A percentile compares a stretch with the other conserved stretches of the same genome.
Conservation (phyloP, 1,140 invertebrate species). For the Berghia stephanieae region DNA sequence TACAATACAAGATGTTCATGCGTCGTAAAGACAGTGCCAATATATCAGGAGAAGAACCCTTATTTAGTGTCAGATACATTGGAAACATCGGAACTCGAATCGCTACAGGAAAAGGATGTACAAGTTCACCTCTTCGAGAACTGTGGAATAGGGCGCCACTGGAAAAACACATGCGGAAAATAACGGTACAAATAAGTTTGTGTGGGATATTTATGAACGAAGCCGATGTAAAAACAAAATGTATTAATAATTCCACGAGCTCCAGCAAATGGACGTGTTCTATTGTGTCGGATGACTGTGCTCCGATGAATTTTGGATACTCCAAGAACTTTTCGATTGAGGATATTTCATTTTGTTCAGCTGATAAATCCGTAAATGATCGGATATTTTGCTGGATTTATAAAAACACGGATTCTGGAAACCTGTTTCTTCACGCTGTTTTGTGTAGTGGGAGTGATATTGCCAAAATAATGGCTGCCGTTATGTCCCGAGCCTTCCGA, state of each 20-base stretch:
- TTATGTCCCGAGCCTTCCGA: slow-evolving; percentile 45
- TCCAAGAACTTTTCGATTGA: slow-evolving; percentile 43
- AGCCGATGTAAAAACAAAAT: too few relatives aligned
- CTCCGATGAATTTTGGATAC: too few relatives aligned
- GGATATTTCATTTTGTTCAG: slow-evolving; percentile 50
- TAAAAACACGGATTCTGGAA: slow-evolving; percentile 28
- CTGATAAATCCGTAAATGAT: slow-evolving; percentile 44
- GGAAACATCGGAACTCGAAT: slow-evolving; percentile 45
- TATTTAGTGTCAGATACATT: slow-evolving; percentile 49
- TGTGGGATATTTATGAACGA: slow-evolving; percentile 40
- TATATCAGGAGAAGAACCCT: slow-evolving; percentile 44
- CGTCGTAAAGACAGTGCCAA: slow-evolving; percentile 40
- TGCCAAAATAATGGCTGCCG: slow-evolving; percentile 53
- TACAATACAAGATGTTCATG: slow-evolving; percentile 48
- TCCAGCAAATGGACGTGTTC: too few relatives aligned
- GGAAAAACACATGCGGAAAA: slow-evolving; percentile 43
- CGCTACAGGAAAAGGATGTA: slow-evolving; percentile 47
- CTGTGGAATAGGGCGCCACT: slow-evolving; percentile 49
- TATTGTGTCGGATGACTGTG: too few relatives aligned
- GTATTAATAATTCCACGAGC: too few relatives aligned
- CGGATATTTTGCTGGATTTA: slow-evolving; percentile 59
- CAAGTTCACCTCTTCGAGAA: slow-evolving; percentile 40
- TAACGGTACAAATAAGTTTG: slow-evolving; percentile 37
- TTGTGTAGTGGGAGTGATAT: slow-evolving; percentile 52
- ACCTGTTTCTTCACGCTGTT: slow-evolving; percentile 50